Percentiles rank a stretch among this genome's conserved stretches.
Evolutionary conservation across 2,113 vertebrate genomes (phyloP).

Genomic region (Gavia stellata): DNA sequence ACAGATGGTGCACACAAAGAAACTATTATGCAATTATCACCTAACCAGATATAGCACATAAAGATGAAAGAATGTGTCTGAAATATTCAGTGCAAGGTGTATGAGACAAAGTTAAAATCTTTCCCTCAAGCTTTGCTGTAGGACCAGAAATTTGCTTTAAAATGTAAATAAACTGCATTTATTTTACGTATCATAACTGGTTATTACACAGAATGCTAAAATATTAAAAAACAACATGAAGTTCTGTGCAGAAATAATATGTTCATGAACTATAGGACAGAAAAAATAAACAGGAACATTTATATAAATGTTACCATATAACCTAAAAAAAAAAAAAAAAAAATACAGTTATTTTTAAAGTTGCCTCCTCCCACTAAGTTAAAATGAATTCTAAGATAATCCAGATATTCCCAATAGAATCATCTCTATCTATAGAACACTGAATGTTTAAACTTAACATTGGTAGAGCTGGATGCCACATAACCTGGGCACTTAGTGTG

Average conservation of each 20-base stretch:
- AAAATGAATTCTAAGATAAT: background rate
- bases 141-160: background rate
- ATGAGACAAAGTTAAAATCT: background rate
- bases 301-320: background rate
- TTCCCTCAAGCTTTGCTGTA: background rate
- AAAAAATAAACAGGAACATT: background rate
- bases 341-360: background rate
- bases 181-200: background rate
- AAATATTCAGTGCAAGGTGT: background rate
- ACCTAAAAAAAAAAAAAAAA: background rate
- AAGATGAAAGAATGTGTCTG: background rate
- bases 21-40: background rate
- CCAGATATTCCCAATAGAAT: background rate
- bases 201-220: background rate
- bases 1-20: background rate
- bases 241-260: background rate
- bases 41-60: background rate
- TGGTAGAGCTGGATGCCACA: background rate
- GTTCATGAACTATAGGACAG: background rate
- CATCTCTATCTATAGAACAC: background rate
- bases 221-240: background rate
- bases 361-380: background rate
- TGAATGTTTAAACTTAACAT: background rate
- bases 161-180: background rate
- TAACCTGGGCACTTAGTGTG: background rate